Conservation (phyloP, 53 echinoderm and acorn worm genomes). For the Luidia sarsii region DNA sequence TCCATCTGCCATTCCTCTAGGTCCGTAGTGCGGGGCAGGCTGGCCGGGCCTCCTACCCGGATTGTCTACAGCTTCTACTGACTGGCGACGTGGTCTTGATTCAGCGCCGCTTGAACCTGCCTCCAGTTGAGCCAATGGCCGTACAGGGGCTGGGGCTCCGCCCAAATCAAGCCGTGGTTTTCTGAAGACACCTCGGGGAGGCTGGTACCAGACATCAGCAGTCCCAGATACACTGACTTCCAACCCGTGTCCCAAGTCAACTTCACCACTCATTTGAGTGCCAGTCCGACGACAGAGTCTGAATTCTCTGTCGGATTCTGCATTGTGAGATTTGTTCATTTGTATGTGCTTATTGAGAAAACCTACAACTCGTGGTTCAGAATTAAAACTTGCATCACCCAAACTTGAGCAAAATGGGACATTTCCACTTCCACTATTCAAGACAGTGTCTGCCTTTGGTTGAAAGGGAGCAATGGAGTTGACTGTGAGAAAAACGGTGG, state of each 20-base stretch:
- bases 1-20: conserved; percentile 59
- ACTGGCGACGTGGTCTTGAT: too few relatives aligned
- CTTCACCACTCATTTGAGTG: too few relatives aligned
- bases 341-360: too few relatives aligned
- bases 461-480: neutral
- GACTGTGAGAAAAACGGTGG: neutral
- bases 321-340: too few relatives aligned
- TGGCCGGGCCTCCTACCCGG: neutral
- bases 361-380: too few relatives aligned
- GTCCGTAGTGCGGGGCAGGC: conserved; percentile 12
- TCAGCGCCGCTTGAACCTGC: neutral
- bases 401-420: too few relatives aligned
- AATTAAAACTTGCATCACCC: too few relatives aligned
- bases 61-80: conserved; percentile 35
- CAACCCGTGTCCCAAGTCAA: too few relatives aligned
- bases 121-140: conserved; percentile 18
- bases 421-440: neutral
- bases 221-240: too few relatives aligned
- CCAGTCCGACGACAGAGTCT: too few relatives aligned
- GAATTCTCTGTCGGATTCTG: too few relatives aligned
- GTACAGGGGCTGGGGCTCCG: conserved; percentile 57
- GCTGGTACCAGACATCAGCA: conserved; percentile 1
- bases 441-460: conserved; percentile 21
- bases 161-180: conserved; percentile 75
- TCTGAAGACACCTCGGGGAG: conserved; percentile 65